Evolutionary conservation across 2,888 invertebrate species (phyloP), one percentile per base, ranked within the genome.

Genomic region (Clanis bilineata): DNA sequence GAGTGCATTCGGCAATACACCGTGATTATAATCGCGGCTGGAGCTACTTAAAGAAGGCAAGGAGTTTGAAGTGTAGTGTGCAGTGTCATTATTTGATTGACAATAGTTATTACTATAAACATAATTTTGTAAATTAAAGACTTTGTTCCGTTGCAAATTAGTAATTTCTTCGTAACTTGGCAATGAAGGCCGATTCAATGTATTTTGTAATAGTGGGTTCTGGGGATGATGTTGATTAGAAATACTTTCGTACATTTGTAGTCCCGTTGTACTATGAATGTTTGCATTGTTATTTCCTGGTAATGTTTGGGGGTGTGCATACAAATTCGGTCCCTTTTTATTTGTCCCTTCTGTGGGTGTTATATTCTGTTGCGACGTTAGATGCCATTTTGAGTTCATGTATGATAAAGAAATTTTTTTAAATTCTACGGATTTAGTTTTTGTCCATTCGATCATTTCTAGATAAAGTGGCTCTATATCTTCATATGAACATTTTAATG

Each of bases 401-500:
- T 51, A 28, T 9, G 5, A 28, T 18, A 25, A 18, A 18, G 39
- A 18, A 25, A 43, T 56, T 56, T 25, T 25, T 39, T 12, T 63
- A 57, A 10, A 65, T 54, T 23, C 22, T 3, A 18, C 57, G 28
- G 36, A 45, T 67, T 65, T 69, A 73, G 0, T 43, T 36, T 65
- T 77, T 12, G 69, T 60, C 82, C 82, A 84, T 9, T 22, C 12
- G 25, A 83, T 41, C 68, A 85, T 63, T 60, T 82, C 76, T 9
- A 38, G 25, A 58, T 71, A 78, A 54, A 82, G 57, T 3, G 61
- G 56, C 44, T 62, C 39, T 18, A 77, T 62, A 15, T 71, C 61
- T 10, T 57, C 2, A 55, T 56, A 59, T 3, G 61, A 59, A 60
- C 64, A 69, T 38, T 57, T 65, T 38, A 51, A 56, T 32, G 56